Evolutionary conservation across 2,113 vertebrate genomes (phyloP), one percentile per base, ranked within the genome.

Genomic region (Pionites leucogaster): DNA sequence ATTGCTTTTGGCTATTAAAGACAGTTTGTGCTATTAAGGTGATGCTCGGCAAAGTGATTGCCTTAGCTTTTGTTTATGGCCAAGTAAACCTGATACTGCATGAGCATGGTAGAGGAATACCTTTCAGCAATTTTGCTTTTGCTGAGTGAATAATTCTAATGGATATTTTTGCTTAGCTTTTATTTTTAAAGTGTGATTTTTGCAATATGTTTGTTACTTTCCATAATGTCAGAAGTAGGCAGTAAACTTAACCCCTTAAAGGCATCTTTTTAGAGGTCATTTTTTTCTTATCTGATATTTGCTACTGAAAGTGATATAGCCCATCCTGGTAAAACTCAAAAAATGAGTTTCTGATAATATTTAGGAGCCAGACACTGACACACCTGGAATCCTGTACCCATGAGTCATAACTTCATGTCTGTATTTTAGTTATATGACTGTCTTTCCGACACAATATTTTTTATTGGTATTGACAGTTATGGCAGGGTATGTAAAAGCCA

Each of bases 1-100:
- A 60, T 59, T 87, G 41, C 57, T 94, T 97, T 95, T 89, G 89
- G 86, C 77, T 93, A 65, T 91, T 97, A 83, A 93, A 94, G 79
- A 90, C 68, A 95, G 80, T 91, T 97, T 95, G 90, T 68, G 59
- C 77, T 86, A 92, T 84, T 88, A 95, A 85, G 5, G 3, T 42
- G 80, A 69, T 86, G 71, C 81, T 89, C 80, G 69, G 70, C 91
- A 90, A 95, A 83, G 44, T 37, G 92, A 86, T 86, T 88, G 90
- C 85, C 75, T 95, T 82, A 84, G 69, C 79, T 89, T 96, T 86
- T 93, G 75, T 93, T 93, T 74, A 39, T n/a, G 85, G 49, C 6
- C 67, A 62, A 71, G 88, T 28, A 78, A 91, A 92, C 41, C 70
- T 78, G 50, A 19, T 86, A 18, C 24, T 72, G 77, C 39, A 10